A percentile compares a stretch with the other conserved stretches of the same genome.
Conservation (phyloP, 2,113 vertebrate species). For the Manacus vitellinus region DNA sequence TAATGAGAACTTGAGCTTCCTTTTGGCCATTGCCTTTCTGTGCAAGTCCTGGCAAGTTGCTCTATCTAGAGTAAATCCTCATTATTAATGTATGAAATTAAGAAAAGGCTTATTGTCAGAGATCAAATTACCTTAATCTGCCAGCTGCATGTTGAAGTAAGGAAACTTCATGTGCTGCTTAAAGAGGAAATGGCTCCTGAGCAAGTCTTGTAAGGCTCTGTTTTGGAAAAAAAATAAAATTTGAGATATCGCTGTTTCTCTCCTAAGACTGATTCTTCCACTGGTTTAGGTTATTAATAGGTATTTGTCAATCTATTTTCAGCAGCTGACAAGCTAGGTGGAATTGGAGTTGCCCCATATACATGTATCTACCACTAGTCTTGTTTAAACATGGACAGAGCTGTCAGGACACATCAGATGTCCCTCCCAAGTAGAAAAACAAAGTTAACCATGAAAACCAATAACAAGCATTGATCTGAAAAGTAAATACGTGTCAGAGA, state of each 20-base stretch:
- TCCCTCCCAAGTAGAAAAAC: neutral
- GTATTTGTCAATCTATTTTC: neutral
- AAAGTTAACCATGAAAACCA: neutral
- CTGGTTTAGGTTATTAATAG: neutral
- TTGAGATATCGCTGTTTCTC: neutral
- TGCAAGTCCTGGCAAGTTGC: neutral
- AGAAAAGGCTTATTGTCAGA: neutral
- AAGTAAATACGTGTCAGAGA: constrained; percentile 15
- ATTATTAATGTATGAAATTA: neutral
- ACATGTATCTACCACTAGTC: neutral
- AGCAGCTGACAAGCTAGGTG: neutral
- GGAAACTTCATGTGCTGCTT: neutral
- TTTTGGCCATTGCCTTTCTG: neutral
- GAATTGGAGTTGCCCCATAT: neutral
- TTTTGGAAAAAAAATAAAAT: neutral
- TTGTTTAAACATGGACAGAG: neutral
- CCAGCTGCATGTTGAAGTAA: neutral
- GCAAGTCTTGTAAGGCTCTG: neutral
- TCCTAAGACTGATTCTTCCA: neutral
- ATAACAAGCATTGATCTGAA: constrained; percentile 35
- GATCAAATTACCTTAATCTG: neutral
- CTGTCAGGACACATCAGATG: neutral
- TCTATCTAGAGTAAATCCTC: neutral
- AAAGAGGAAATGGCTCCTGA: neutral
- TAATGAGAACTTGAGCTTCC: neutral